Evolutionary conservation across 1,140 invertebrate species (phyloP).

Genomic region (Chymomyza costata): DNA sequence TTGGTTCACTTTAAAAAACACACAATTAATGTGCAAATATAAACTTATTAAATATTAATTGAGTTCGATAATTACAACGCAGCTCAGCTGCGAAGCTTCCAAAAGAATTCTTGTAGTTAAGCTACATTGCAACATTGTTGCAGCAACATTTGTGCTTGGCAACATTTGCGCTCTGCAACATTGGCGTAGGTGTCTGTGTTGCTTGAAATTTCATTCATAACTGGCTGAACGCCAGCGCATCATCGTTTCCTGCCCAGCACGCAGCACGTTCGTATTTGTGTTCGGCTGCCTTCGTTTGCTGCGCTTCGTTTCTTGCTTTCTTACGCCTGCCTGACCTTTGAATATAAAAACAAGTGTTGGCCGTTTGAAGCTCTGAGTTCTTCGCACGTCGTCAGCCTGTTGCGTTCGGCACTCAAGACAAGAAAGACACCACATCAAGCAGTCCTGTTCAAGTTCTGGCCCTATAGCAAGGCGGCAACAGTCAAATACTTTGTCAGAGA

Average conservation of each 20-base stretch:
- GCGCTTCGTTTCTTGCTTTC: conserved; percentile 20
- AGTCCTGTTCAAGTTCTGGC: no score
- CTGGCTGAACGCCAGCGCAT: conserved; percentile 34
- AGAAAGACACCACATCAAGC: conserved; percentile 9
- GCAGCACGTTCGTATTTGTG: conserved; percentile 11
- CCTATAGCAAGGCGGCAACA: no score
- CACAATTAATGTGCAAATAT: conserved; percentile 68
- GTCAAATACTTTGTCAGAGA: no score
- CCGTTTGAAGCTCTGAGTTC: conserved; percentile 58
- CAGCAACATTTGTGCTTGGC: conserved; percentile 26
- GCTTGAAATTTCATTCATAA: conserved; percentile 66
- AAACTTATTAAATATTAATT: conserved; percentile 66
- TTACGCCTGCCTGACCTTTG: conserved; percentile 9
- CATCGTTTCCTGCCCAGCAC: conserved; percentile 13
- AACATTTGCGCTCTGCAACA: conserved; percentile 18
- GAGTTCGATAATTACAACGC: conserved; percentile 61
- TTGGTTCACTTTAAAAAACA: conserved; percentile 24
- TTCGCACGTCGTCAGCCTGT: conserved; percentile 72
- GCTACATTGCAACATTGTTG: conserved; percentile 22
- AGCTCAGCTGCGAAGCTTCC: neutral
- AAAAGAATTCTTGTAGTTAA: neutral
- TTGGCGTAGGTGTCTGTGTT: conserved; percentile 19
- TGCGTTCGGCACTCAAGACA: conserved; percentile 46
- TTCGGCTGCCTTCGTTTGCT: conserved; percentile 32
- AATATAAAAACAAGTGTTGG: conserved; percentile 69